Percentiles rank a stretch among this genome's conserved stretches.
Evolutionary conservation across 1,140 invertebrate genomes (phyloP).

Genomic region (Ephestia elutella): DNA sequence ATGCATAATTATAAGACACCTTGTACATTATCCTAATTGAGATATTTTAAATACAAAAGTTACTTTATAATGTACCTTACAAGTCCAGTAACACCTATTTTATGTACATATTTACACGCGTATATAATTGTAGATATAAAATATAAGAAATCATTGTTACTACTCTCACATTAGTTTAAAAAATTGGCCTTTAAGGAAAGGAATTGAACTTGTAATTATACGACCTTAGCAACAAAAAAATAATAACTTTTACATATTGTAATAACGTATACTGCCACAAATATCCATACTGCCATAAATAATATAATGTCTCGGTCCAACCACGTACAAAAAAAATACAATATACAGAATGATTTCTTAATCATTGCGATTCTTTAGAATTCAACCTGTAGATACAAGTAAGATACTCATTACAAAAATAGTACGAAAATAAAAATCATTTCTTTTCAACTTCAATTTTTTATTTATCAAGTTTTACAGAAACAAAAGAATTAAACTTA

Average conservation of each 20-base stretch:
- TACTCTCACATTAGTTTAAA: background rate
- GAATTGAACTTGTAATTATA: too few species aligned
- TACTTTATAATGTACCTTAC: constrained; percentile 26
- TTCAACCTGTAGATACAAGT: too few species aligned
- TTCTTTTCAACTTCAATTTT: background rate
- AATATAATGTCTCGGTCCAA: too few species aligned
- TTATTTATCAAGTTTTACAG: background rate
- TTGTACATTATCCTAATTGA: constrained; percentile 52
- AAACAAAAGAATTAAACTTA: background rate
- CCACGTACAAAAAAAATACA: too few species aligned
- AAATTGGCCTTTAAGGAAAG: too few species aligned
- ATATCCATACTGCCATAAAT: too few species aligned
- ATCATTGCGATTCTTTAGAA: too few species aligned
- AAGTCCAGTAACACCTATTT: constrained; percentile 13
- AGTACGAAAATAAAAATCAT: background rate
- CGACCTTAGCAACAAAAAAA: too few species aligned
- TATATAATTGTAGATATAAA: background rate
- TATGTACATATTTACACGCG: constrained; percentile 41
- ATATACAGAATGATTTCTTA: too few species aligned
- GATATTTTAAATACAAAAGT: constrained; percentile 35
- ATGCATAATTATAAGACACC: constrained; percentile 73
- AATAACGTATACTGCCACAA: too few species aligned
- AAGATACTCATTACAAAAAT: too few species aligned
- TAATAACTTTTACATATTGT: too few species aligned
- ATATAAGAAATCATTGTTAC: constrained; percentile 1